Evolutionary conservation across 2,113 vertebrate genomes (phyloP).

Genomic region (Cephalopholis sonnerati): DNA sequence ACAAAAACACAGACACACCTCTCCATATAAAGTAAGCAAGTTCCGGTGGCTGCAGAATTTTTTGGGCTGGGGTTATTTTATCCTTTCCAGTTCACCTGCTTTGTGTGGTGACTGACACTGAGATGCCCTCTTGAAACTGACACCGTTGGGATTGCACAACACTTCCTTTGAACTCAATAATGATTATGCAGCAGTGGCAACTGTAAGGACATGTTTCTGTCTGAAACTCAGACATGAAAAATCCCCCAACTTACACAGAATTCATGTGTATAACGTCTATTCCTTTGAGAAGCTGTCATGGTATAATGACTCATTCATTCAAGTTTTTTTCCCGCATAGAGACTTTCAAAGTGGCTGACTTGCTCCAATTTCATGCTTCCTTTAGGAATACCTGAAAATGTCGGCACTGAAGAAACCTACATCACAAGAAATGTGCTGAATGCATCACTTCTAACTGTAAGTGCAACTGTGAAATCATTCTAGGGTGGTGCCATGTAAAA

Average conservation of each 20-base stretch:
- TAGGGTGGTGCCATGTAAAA: background rate
- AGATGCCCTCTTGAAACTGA: background rate
- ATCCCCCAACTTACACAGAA: background rate
- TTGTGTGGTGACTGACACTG: background rate
- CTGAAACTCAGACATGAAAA: background rate
- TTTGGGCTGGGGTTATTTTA: background rate
- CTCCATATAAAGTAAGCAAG: slow-evolving; percentile 18
- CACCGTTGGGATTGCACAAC: slow-evolving; percentile 1
- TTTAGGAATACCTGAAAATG: background rate
- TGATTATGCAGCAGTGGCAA: background rate
- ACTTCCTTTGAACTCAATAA: background rate
- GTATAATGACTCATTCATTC: slow-evolving; percentile 1
- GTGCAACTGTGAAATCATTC: background rate
- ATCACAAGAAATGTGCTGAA: background rate
- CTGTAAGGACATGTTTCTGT: background rate
- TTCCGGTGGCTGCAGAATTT: slow-evolving; percentile 1
- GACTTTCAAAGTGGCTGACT: background rate
- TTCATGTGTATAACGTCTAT: background rate
- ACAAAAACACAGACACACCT: slow-evolving; percentile 38
- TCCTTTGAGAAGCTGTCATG: background rate
- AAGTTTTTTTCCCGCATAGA: background rate
- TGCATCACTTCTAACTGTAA: background rate
- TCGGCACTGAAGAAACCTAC: background rate
- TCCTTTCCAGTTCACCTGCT: slow-evolving; percentile 2
- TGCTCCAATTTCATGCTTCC: background rate